These are phyloP conservation scores for Sorex fumeus DNA, from an alignment of 2,113 vertebrate genomes.

Conservation along the genomic window DNA sequence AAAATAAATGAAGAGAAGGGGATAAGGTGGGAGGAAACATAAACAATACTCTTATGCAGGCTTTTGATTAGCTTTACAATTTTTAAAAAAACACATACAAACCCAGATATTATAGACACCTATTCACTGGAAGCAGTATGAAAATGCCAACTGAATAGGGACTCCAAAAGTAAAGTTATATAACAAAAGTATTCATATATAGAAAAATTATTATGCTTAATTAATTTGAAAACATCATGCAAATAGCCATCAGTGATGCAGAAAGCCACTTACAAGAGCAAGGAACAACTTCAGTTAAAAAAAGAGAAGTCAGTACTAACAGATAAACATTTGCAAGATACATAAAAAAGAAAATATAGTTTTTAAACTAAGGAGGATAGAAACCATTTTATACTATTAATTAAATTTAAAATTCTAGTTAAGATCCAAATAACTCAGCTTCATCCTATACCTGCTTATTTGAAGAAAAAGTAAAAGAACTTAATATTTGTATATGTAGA, in stretches of 20 bases:
- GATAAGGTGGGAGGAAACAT: background rate
- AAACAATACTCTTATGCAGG: background rate
- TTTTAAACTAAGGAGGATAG: constrained; percentile 39
- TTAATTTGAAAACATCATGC: constrained; percentile 9
- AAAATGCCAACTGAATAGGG: constrained; percentile 40
- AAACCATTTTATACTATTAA: background rate
- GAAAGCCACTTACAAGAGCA: background rate
- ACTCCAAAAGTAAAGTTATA: constrained; percentile 31
- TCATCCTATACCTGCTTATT: background rate
- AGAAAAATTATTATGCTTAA: constrained; percentile 19
- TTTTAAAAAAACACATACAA: constrained; percentile 2
- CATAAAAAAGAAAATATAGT: background rate
- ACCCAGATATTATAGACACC: constrained; percentile 42
- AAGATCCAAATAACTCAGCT: background rate
- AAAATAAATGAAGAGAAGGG: constrained; percentile 57
- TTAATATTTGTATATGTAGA: background rate
- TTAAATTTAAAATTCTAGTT: constrained; percentile 39
- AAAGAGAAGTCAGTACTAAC: constrained; percentile 50
- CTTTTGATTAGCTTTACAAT: background rate
- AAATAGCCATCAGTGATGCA: constrained; percentile 54
- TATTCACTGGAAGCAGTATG: background rate
- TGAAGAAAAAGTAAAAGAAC: constrained; percentile 31
- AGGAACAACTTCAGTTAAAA: constrained; percentile 24
- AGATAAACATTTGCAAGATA: background rate
- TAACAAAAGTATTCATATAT: background rate